These are phyloP conservation scores for Stenotaenia linearis DNA, from an alignment of 2,888 invertebrate species.

Conservation along the genomic window DNA sequence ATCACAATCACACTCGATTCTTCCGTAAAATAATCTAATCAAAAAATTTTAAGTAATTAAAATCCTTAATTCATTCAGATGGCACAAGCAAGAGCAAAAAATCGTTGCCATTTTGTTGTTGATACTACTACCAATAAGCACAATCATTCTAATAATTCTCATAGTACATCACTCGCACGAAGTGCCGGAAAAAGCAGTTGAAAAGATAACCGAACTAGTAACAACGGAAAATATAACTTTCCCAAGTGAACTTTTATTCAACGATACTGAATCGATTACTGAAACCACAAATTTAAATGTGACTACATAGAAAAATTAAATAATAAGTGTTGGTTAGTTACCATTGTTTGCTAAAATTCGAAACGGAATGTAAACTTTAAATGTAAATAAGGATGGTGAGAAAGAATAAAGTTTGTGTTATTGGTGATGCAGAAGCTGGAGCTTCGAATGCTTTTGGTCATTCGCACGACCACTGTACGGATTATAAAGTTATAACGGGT, in stretches of 20 bases:
- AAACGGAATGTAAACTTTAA: neutral
- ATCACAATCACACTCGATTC: neutral
- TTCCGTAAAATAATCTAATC: neutral
- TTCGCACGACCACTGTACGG: neutral
- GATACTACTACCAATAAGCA: neutral
- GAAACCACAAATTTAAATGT: no score
- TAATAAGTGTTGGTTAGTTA: no score
- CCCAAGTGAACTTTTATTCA: no score
- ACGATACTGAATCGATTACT: no score
- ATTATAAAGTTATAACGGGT: neutral
- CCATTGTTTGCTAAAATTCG: neutral
- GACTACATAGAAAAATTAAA: no score
- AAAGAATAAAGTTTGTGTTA: neutral
- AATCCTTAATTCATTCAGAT: neutral
- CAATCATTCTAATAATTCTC: neutral
- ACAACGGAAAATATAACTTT: neutral
- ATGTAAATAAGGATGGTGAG: neutral
- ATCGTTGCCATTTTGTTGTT: neutral
- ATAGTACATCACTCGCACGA: neutral
- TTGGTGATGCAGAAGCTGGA: neutral
- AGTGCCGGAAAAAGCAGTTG: neutral
- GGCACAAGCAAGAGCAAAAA: neutral
- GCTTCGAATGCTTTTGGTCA: neutral
- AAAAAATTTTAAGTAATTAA: neutral
- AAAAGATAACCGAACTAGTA: neutral